Evolutionary conservation across 2,113 vertebrate species (phyloP), one percentile per base, ranked within the genome.

Genomic region (Tragelaphus strepsiceros): DNA sequence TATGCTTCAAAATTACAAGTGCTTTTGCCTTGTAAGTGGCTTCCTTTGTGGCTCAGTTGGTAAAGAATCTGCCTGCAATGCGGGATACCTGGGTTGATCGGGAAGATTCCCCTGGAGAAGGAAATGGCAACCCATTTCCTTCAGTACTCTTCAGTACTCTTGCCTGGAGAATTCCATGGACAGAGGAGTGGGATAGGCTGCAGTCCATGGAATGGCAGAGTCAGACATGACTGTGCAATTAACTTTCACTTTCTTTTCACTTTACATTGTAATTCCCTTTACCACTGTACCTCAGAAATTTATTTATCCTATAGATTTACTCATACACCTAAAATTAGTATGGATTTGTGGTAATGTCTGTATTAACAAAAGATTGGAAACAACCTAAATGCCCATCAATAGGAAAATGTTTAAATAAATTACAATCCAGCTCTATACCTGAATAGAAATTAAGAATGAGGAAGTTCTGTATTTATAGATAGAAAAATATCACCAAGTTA

Each of bases 361-460:
- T 59, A 83, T 51, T 74, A 71, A 78, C 54, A 53, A 88, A 82
- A 92, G 74, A 39, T 3, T 92, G 28, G 26, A 61, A 92, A 82
- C 43, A 92, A 53, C 62, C 53, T 30, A 84, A 35, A 32, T 51
- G 28, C n/a, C 32, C 24, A 71, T 32, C 24, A 39, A 5, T 16
- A n/a, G 28, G 16, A 21, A 89, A 89, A 88, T 89, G 11, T 46
- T 59, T 59, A 96, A 71, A 74, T 74, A 51, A 74, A 90, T 74
- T 90, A 46, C 43, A 71, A 21, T 12, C 19, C 11, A 61, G 16
- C 8, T 77, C 26, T 77, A 83, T n/a, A 83, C 82, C 2, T 24
- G 17, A 74, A 83, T 74, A 77, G 64, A 92, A 96, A 89, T 92
- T 53, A 84, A 58, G 35, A 90, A 46, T 78, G 78, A 84, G 26